A percentile compares a stretch with the other conserved stretches of the same genome.
phyloP scores from a whole-genome alignment of 2,797 vertebrate genomes.

The Muraenolepis orangiensis region DNA sequence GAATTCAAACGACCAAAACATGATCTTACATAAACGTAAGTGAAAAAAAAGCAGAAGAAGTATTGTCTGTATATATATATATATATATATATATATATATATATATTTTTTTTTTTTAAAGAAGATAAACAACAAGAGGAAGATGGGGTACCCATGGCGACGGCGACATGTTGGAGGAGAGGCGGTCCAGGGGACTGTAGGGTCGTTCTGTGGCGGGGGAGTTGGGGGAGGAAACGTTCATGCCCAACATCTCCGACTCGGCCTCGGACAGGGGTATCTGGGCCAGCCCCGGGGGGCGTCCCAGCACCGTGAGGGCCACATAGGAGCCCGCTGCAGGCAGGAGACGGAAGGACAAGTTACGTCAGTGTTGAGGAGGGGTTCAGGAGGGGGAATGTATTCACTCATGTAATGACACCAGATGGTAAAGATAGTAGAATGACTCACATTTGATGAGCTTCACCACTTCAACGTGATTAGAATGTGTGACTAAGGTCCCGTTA shows the following conservation, averaged over 20 bases:
- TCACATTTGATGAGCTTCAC: conserved; percentile 97
- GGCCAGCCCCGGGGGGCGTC: conserved; percentile 86
- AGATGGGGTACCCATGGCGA: conserved; percentile 76
- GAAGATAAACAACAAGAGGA: neutral
- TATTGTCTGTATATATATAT: neutral
- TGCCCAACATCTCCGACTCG: conserved; percentile 77
- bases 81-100: neutral
- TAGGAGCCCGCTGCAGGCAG: conserved; percentile 84
- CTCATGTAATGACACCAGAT: neutral
- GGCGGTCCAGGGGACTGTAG: conserved; percentile 75
- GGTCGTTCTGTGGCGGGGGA: conserved; percentile 77
- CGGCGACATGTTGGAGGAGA: conserved; percentile 66
- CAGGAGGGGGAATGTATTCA: neutral
- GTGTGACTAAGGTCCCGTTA: conserved; percentile 93
- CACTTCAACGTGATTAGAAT: conserved; percentile 94
- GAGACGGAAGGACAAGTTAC: neutral
- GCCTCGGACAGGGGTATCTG: conserved; percentile 89
- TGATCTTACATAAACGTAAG: too few relatives aligned
- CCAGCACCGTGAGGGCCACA: conserved; percentile 95
- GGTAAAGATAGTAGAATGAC: conserved; percentile 45
- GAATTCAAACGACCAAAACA: too few relatives aligned
- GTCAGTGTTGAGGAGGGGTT: neutral
- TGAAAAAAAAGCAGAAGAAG: neutral
- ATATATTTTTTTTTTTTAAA: neutral
- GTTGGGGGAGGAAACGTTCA: conserved; percentile 80